phyloP scores from a whole-genome alignment of 2,113 vertebrate species.

The Mirounga angustirostris region DNA sequence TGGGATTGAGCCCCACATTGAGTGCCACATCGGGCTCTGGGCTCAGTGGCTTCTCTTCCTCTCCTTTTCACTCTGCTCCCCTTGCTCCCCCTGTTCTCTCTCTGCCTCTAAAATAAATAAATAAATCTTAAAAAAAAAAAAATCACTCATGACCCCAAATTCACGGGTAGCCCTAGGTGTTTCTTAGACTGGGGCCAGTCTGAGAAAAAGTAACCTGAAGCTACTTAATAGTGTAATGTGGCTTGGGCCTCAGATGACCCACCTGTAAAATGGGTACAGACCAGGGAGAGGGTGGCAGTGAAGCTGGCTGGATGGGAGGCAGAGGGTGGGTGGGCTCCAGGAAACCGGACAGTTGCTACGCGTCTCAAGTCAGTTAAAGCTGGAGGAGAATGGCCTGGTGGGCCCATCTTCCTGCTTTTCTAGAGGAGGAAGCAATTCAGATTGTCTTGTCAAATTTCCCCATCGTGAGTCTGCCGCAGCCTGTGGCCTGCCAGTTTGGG shows the following conservation, averaged over 20 bases:
- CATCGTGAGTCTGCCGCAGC: neutral
- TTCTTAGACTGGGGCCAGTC: neutral
- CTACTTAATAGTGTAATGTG: neutral
- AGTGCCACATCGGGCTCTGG: neutral
- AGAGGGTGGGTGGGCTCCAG: neutral
- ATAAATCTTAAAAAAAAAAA: neutral
- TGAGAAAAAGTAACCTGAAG: neutral
- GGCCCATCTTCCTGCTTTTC: neutral
- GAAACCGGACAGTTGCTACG: neutral
- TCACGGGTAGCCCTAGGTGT: neutral
- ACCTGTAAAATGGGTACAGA: constrained; percentile 10
- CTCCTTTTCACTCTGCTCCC: neutral
- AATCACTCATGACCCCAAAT: neutral
- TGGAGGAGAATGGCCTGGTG: neutral
- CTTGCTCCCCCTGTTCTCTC: neutral
- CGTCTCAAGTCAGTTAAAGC: neutral
- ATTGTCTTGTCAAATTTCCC: neutral
- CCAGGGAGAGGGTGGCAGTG: neutral
- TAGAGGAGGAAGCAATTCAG: neutral
- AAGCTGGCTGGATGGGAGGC: neutral
- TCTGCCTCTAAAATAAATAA: neutral
- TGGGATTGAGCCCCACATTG: neutral
- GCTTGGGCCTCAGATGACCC: neutral
- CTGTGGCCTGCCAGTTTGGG: neutral
- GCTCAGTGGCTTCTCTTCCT: neutral